Percentiles rank a stretch among this genome's conserved stretches.
Conservation (phyloP, 1,140 invertebrate genomes). For the Drosophila sucinea region DNA sequence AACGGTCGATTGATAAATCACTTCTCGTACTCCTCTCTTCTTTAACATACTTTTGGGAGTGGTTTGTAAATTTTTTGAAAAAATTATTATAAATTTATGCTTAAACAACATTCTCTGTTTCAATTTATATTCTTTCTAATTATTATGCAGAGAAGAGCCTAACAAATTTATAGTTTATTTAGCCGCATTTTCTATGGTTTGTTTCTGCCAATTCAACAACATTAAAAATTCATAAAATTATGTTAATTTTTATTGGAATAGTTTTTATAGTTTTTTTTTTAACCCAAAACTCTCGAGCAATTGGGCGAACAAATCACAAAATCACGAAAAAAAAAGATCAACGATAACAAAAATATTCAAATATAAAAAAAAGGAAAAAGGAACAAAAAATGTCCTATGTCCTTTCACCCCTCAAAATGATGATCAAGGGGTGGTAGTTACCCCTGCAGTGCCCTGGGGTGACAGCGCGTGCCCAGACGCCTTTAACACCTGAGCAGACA, state of each 20-base stretch:
- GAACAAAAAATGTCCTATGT: conserved; percentile 32
- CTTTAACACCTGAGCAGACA: conserved; percentile 72
- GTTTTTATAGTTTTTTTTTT: conserved; percentile 9
- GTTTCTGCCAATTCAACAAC: conserved; percentile 66
- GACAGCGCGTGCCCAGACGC: conserved; percentile 62
- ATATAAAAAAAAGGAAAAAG: conserved; percentile 37
- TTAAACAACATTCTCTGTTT: neutral
- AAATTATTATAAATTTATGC: conserved; percentile 3
- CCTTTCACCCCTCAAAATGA: conserved; percentile 32
- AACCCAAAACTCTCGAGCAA: conserved; percentile 37
- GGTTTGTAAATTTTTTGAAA: neutral
- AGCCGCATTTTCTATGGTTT: conserved; percentile 71
- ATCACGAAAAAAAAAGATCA: conserved; percentile 25
- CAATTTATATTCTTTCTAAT: conserved; percentile 17
- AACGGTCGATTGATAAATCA: conserved; percentile 1
- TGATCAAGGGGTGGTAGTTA: conserved; percentile 14
- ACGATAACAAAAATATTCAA: conserved; percentile 24
- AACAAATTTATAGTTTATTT: conserved; percentile 76
- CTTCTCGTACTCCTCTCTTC: neutral
- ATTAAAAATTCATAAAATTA: conserved; percentile 61
- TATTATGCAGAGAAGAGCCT: conserved; percentile 47
- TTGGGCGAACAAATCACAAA: conserved; percentile 55
- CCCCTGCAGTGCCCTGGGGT: conserved; percentile 45
- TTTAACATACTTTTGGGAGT: conserved; percentile 13
- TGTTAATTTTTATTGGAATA: conserved; percentile 61